Evolutionary conservation across 2,888 invertebrate species (phyloP).

Genomic region (Zygothrica quintamaculata): DNA sequence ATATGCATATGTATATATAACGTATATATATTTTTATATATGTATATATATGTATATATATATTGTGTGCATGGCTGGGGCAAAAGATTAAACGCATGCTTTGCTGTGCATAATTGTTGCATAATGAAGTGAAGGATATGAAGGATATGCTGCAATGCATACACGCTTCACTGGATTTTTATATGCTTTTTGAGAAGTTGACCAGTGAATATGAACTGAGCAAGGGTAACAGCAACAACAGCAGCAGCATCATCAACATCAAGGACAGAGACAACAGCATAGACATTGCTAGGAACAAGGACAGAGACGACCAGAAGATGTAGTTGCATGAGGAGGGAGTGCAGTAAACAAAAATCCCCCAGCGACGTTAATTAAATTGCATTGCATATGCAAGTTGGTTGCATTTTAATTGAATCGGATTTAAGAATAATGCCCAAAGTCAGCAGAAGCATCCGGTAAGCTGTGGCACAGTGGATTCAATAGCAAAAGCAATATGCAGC

Average conservation of each 20-base stretch:
- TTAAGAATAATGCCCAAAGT: constrained; percentile 77
- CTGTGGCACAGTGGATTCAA: too few relatives aligned
- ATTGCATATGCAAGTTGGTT: constrained; percentile 77
- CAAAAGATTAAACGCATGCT: constrained; percentile 79
- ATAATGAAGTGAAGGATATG: constrained; percentile 80
- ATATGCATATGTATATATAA: constrained; percentile 31
- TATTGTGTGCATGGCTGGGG: constrained; percentile 50
- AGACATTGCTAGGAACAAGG: constrained; percentile 28
- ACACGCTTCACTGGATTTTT: constrained; percentile 71
- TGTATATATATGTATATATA: constrained; percentile 5
- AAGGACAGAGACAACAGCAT: neutral
- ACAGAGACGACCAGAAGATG: constrained; percentile 34
- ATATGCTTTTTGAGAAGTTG: constrained; percentile 62
- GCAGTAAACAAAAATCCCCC: constrained; percentile 60
- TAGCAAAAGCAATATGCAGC: neutral
- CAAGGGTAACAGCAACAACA: neutral
- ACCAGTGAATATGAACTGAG: constrained; percentile 33
- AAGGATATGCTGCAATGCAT: constrained; percentile 65
- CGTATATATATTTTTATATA: constrained; percentile 4
- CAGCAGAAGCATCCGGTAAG: constrained; percentile 41
- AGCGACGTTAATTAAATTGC: constrained; percentile 78
- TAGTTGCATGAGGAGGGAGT: neutral
- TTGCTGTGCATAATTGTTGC: constrained; percentile 79
- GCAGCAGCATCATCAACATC: neutral
- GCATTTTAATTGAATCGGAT: constrained; percentile 78